Conservation (phyloP, 2,113 vertebrate species). For the Probosciger aterrimus region DNA sequence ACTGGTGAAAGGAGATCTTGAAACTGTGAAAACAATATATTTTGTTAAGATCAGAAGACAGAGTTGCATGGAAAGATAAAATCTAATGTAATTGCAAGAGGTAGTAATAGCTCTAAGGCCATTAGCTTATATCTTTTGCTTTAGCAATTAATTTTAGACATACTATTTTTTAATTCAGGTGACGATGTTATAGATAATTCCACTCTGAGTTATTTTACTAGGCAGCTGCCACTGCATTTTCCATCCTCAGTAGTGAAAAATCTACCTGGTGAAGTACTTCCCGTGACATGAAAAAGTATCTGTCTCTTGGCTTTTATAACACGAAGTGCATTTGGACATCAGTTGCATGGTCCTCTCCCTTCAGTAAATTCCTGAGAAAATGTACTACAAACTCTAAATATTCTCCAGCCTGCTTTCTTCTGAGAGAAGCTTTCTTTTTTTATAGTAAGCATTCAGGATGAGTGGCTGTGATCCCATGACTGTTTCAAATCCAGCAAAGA, state of each 20-base stretch:
- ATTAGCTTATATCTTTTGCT: background rate
- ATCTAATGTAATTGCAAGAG: background rate
- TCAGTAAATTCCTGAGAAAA: background rate
- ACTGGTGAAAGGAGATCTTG: background rate
- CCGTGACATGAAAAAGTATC: background rate
- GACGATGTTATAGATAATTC: background rate
- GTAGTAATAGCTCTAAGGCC: background rate
- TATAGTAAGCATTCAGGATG: background rate
- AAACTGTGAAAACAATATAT: background rate
- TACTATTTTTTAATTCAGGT: background rate
- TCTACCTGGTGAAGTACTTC: background rate
- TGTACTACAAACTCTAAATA: background rate
- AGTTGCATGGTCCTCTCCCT: background rate
- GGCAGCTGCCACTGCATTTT: background rate
- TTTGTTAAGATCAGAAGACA: background rate
- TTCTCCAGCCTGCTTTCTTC: background rate
- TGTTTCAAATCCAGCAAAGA: conserved; percentile 16
- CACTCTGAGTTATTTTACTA: background rate
- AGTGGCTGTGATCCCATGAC: background rate
- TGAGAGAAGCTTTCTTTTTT: background rate
- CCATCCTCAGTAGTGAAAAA: background rate
- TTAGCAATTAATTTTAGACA: background rate
- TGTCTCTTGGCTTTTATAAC: background rate
- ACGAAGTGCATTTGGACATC: background rate
- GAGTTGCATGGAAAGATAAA: background rate